phyloP scores from a whole-genome alignment of 2,888 invertebrate species.

The Philaethria dido region DNA sequence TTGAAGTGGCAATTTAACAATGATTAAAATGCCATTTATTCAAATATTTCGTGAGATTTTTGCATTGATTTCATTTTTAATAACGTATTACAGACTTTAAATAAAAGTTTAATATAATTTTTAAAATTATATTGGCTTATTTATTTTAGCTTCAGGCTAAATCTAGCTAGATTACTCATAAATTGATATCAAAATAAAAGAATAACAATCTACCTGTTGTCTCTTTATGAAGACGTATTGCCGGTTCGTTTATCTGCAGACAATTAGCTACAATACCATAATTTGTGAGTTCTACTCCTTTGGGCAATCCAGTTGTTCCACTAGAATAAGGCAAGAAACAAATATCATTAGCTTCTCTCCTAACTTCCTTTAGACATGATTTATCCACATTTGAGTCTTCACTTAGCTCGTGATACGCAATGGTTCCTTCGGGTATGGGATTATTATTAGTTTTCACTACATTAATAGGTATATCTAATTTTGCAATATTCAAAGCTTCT shows the following conservation, averaged over 20 bases:
- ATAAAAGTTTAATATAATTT: too few species aligned
- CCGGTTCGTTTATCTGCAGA: conserved; percentile 65
- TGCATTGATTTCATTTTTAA: too few species aligned
- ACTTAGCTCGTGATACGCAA: conserved; percentile 86
- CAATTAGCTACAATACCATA: conserved; percentile 82
- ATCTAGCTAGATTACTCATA: too few species aligned
- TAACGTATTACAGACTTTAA: too few species aligned
- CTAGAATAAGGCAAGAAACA: conserved; percentile 92
- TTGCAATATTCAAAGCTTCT: conserved; percentile 76
- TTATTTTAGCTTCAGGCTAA: too few species aligned
- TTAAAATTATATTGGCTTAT: too few species aligned
- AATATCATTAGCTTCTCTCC: conserved; percentile 81
- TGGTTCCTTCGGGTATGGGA: conserved; percentile 70
- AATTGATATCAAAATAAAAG: too few species aligned
- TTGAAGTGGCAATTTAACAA: too few species aligned
- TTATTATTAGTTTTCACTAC: conserved; percentile 72
- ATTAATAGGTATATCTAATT: conserved; percentile 82
- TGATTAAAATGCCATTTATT: too few species aligned
- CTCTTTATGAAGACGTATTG: conserved; percentile 58
- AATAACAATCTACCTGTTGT: conserved; percentile 70
- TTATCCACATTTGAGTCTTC: conserved; percentile 83
- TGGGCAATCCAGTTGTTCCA: conserved; percentile 93
- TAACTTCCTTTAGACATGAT: conserved; percentile 75
- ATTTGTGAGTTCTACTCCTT: conserved; percentile 89
- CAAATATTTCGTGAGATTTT: too few species aligned